phyloP scores from a whole-genome alignment of 2,797 vertebrate genomes.

The Chaenodraco wilsoni region DNA sequence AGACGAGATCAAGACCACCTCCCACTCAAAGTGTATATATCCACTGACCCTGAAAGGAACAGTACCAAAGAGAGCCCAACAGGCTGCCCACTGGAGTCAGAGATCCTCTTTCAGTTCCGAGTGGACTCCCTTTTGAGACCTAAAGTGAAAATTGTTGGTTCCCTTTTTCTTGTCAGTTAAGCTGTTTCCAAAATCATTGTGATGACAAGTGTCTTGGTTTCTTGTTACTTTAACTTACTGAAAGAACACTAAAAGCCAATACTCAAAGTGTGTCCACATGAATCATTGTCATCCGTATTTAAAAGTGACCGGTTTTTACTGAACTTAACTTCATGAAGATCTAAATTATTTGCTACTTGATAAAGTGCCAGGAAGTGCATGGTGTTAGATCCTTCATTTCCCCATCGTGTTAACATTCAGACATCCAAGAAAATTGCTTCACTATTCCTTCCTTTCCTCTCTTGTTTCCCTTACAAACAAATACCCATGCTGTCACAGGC shows the following conservation, averaged over 20 bases:
- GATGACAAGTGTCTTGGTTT: not conserved
- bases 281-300: not conserved
- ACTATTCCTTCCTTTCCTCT: slow-evolving; percentile 20
- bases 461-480: slow-evolving; percentile 48
- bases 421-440: not conserved
- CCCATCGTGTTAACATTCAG: not conserved
- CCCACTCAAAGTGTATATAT: slow-evolving; percentile 51
- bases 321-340: no score
- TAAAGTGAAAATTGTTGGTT: slow-evolving; percentile 43
- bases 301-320: not conserved
- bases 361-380: not conserved
- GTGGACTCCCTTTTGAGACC: slow-evolving; percentile 29
- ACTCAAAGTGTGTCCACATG: not conserved
- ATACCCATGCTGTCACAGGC: slow-evolving; percentile 14
- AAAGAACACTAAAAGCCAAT: not conserved
- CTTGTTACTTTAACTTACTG: not conserved
- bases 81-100: slow-evolving; percentile 42
- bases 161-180: slow-evolving; percentile 30
- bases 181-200: slow-evolving; percentile 12
- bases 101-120: slow-evolving; percentile 43
- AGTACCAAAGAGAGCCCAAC: slow-evolving; percentile 37
- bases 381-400: not conserved
- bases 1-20: slow-evolving; percentile 63
- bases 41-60: slow-evolving; percentile 66
- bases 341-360: not conserved